Conservation (phyloP, 2,797 vertebrate genomes). For the Tenualosa thibaudeaui region DNA sequence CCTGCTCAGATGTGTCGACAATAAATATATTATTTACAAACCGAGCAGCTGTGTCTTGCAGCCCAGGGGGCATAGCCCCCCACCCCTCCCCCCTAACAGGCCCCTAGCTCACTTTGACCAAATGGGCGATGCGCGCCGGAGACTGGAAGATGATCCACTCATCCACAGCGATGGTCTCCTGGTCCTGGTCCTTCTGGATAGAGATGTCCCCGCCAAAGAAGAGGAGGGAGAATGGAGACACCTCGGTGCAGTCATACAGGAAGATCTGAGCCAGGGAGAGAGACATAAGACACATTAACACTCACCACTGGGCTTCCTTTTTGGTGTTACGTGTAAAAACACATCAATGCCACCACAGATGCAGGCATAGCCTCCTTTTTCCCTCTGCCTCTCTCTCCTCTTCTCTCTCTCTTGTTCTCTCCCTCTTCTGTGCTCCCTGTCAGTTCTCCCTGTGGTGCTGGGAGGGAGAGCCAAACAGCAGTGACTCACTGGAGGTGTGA, state of each 20-base stretch:
- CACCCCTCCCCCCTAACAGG: neutral
- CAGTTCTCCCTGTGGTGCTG: neutral
- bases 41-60: neutral
- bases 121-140: slow-evolving; percentile 89
- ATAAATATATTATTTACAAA: neutral
- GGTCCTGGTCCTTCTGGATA: slow-evolving; percentile 91
- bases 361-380: neutral
- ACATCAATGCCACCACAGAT: neutral
- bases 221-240: slow-evolving; percentile 93
- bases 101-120: slow-evolving; percentile 84
- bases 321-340: neutral
- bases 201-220: slow-evolving; percentile 97
- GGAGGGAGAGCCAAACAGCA: slow-evolving; percentile 17
- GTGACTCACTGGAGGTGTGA: slow-evolving; percentile 24
- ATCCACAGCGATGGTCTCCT: slow-evolving; percentile 95
- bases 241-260: slow-evolving; percentile 96
- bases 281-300: slow-evolving; percentile 9
- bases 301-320: neutral
- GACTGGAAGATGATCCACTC: slow-evolving; percentile 97
- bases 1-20: neutral
- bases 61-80: neutral
- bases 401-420: slow-evolving; percentile 22
- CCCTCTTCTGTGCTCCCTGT: neutral
- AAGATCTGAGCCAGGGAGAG: slow-evolving; percentile 82
- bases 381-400: neutral